Evolutionary conservation across 2,113 vertebrate species (phyloP).

Genomic region (Arvicanthis niloticus): DNA sequence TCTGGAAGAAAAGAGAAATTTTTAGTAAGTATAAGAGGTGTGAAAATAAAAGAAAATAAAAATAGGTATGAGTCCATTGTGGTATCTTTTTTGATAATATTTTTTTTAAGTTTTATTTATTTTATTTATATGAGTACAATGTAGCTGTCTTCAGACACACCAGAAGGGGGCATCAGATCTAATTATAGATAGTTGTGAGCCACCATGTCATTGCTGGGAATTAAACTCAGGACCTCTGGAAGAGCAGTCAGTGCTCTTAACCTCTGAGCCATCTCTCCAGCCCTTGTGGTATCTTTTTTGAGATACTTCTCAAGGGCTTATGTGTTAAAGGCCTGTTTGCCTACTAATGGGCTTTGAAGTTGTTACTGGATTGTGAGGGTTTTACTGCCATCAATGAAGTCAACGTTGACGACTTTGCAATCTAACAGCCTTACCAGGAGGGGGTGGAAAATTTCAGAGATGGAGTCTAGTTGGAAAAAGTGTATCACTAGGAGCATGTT

Average conservation of each 20-base stretch:
- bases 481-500: neutral
- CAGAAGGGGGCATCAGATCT: too few relatives aligned
- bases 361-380: neutral
- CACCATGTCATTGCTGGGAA: too few relatives aligned
- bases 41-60: conserved; percentile 37
- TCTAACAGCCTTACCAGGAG: neutral
- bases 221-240: too few relatives aligned
- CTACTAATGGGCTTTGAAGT: neutral
- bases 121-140: too few relatives aligned
- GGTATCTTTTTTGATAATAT: too few relatives aligned
- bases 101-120: too few relatives aligned
- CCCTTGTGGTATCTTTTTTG: neutral
- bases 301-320: neutral
- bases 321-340: too few relatives aligned
- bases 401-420: neutral
- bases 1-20: conserved; percentile 29
- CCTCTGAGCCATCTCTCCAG: too few relatives aligned
- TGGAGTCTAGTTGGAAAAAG: neutral
- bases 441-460: neutral
- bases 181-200: too few relatives aligned
- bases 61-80: neutral
- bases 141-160: too few relatives aligned
- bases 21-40: neutral
- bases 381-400: too few relatives aligned
- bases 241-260: too few relatives aligned